Conservation (phyloP, 2,888 invertebrate genomes). For the Caenorhabditis sp. region DNA sequence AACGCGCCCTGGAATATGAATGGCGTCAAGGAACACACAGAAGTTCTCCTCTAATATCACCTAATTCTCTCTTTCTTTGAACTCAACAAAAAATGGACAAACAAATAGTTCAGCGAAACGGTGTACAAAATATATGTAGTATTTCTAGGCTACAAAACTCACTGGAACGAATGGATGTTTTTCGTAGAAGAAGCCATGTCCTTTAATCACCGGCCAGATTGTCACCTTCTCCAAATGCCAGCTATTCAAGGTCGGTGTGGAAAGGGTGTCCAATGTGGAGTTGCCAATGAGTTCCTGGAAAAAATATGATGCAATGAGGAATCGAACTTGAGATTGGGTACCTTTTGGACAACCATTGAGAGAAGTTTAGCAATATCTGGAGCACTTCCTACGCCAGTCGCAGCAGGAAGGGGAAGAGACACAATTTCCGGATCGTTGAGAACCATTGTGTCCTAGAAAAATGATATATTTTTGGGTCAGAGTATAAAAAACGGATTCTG, state of each 20-base stretch:
- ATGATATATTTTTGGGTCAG: background rate
- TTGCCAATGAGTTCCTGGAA: constrained; percentile 56
- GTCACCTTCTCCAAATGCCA: constrained; percentile 66
- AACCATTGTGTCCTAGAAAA: constrained; percentile 52
- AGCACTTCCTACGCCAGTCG: constrained; percentile 59
- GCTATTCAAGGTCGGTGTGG: constrained; percentile 54
- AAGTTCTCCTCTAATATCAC: no score
- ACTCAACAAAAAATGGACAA: background rate
- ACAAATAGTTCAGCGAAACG: background rate
- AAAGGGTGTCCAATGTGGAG: constrained; percentile 46
- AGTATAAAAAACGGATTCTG: no score
- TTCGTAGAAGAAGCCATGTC: constrained; percentile 68
- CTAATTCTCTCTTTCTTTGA: background rate
- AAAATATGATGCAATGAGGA: background rate
- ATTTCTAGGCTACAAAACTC: background rate
- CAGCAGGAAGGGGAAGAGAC: constrained; percentile 54
- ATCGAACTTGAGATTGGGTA: background rate
- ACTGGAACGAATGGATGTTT: constrained; percentile 60
- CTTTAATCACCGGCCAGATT: constrained; percentile 65
- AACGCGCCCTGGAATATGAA: constrained; percentile 53
- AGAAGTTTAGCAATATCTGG: constrained; percentile 56
- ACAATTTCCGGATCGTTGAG: constrained; percentile 62
- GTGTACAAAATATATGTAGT: no score
- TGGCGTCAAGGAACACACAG: no score
- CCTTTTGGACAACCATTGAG: constrained; percentile 48